These are phyloP conservation scores for Pseudococcus longispinus DNA, from an alignment of 2,888 invertebrate genomes.

Conservation along the genomic window DNA sequence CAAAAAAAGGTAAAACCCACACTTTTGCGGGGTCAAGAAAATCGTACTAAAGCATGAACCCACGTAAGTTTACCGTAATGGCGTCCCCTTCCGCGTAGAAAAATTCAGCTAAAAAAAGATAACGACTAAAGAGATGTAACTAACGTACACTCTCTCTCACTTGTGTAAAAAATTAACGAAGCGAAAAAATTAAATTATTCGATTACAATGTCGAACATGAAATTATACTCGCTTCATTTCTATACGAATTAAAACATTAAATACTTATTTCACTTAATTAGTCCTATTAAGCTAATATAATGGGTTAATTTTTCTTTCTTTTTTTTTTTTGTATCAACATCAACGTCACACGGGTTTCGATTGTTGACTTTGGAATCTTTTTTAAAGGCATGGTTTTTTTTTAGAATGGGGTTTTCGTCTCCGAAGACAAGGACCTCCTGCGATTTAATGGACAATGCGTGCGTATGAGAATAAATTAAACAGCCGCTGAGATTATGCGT, in stretches of 20 bases:
- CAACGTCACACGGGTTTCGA: not conserved
- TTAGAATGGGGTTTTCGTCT: too few species aligned
- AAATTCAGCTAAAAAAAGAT: not conserved
- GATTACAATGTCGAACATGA: constrained; percentile 31
- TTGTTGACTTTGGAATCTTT: not conserved
- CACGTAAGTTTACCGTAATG: not conserved
- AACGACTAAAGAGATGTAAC: not conserved
- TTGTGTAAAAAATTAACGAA: not conserved
- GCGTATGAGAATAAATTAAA: not conserved
- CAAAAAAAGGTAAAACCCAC: not conserved
- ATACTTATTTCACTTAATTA: constrained; percentile 40
- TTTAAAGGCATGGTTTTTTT: not conserved
- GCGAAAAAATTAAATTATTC: constrained; percentile 28
- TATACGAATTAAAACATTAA: constrained; percentile 21
- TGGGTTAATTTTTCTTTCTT: not conserved
- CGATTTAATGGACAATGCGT: not conserved
- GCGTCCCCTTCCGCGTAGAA: not conserved
- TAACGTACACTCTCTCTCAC: not conserved
- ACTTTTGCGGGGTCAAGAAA: not conserved
- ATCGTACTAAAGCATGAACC: not conserved
- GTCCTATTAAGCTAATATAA: constrained; percentile 28
- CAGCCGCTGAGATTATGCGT: constrained; percentile 1
- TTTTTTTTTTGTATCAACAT: not conserved
- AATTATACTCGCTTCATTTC: constrained; percentile 32
- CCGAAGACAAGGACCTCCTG: not conserved